Conservation (phyloP, 2,113 vertebrate species). For the Mormyrus lacerda region DNA sequence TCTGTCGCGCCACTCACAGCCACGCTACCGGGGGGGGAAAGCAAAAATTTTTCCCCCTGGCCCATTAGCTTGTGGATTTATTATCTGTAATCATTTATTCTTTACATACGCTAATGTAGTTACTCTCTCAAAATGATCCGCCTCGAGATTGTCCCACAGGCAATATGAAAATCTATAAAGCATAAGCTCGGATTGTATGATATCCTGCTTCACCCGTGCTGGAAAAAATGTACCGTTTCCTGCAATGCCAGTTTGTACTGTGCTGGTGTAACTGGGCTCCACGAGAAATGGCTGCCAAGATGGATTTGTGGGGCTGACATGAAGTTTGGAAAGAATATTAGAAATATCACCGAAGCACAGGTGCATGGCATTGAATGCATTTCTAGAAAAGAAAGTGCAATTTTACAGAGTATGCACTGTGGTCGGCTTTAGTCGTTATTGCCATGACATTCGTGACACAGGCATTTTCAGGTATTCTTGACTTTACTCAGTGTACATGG, state of each 20-base stretch:
- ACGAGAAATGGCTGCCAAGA: not conserved
- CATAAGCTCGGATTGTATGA: not conserved
- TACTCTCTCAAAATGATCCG: not conserved
- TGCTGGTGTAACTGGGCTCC: not conserved
- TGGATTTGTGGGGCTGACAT: not conserved
- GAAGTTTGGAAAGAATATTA: not conserved
- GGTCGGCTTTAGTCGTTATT: not conserved
- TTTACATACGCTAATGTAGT: constrained; percentile 15
- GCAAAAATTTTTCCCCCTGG: not conserved
- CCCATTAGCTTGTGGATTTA: constrained; percentile 8
- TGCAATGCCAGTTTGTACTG: not conserved
- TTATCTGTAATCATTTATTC: not conserved
- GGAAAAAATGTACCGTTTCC: not conserved
- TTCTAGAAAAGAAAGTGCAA: not conserved
- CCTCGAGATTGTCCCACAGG: not conserved
- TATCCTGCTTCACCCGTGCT: not conserved
- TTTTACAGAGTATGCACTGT: not conserved
- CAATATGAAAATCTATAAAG: constrained; percentile 10
- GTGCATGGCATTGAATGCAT: not conserved
- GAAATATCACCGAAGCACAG: not conserved
- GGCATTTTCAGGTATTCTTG: not conserved
- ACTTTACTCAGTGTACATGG: not conserved
- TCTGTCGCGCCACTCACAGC: not conserved
- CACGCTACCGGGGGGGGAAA: not conserved
- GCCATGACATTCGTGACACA: not conserved